Evolutionary conservation across 2,888 invertebrate genomes (phyloP).

Genomic region (Lobophora halterata): DNA sequence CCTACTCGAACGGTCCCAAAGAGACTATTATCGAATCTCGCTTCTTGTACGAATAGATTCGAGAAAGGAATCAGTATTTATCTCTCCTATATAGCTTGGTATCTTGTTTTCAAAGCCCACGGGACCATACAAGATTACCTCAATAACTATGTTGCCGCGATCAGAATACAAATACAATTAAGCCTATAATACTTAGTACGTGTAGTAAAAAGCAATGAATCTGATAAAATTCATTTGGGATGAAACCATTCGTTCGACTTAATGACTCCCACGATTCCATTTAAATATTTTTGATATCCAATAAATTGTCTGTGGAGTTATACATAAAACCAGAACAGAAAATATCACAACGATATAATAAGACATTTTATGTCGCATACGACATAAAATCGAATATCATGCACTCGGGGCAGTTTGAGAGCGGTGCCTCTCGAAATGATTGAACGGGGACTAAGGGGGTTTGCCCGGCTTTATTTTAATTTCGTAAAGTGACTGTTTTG

Average conservation of each 20-base stretch:
- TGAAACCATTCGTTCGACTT: conserved; percentile 25
- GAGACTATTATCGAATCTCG: conserved; percentile 60
- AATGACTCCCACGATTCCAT: conserved; percentile 27
- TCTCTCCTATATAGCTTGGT: conserved; percentile 39
- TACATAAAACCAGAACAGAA: conserved; percentile 9
- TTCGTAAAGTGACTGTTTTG: conserved; percentile 77
- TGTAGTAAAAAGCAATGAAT: conserved; percentile 27
- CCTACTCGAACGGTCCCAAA: conserved; percentile 53
- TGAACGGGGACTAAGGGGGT: conserved; percentile 75
- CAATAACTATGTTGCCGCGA: conserved; percentile 31
- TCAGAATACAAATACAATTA: conserved; percentile 31
- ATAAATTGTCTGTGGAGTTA: conserved; percentile 19
- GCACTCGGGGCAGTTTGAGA: conserved; percentile 66
- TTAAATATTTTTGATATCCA: conserved; percentile 25
- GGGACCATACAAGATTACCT: conserved; percentile 30
- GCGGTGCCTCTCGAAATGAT: conserved; percentile 72
- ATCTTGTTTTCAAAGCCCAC: conserved; percentile 33
- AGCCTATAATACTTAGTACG: too few relatives aligned
- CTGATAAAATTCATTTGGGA: conserved; percentile 29
- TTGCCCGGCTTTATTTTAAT: conserved; percentile 75
- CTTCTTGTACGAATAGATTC: conserved; percentile 48
- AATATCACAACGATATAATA: too few relatives aligned
- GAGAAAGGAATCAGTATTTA: conserved; percentile 44
- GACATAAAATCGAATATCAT: conserved; percentile 44
- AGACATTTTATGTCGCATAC: conserved; percentile 25